phyloP scores from a whole-genome alignment of 1,140 invertebrate genomes.

The Papilio glaucus region DNA sequence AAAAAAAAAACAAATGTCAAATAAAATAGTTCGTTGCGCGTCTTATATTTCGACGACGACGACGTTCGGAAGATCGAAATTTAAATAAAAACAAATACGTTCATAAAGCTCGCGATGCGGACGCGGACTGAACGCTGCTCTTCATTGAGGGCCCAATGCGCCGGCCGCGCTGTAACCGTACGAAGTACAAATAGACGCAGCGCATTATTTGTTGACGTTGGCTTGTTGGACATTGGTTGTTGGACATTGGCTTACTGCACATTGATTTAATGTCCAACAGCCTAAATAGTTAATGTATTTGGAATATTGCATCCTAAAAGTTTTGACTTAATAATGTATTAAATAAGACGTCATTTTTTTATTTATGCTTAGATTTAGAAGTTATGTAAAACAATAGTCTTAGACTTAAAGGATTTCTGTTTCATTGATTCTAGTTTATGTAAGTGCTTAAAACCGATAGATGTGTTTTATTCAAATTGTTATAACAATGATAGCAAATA shows the following conservation, averaged over 20 bases:
- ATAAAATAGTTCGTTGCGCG: conserved; percentile 28
- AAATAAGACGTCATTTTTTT: too few relatives aligned
- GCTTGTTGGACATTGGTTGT: neutral
- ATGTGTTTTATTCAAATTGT: conserved; percentile 36
- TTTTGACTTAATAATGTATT: too few relatives aligned
- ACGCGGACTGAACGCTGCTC: conserved; percentile 47
- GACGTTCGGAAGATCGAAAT: conserved; percentile 49
- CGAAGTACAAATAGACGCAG: conserved; percentile 22
- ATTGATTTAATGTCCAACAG: neutral
- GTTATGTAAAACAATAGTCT: too few relatives aligned
- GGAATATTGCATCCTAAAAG: neutral
- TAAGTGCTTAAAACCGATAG: conserved; percentile 15
- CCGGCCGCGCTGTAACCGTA: neutral
- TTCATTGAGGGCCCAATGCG: conserved; percentile 16
- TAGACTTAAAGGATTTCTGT: too few relatives aligned
- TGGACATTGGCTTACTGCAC: neutral
- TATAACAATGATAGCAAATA: too few relatives aligned
- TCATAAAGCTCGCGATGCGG: conserved; percentile 45
- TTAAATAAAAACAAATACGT: conserved; percentile 45
- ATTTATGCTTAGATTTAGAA: too few relatives aligned
- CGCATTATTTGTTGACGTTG: conserved; percentile 29
- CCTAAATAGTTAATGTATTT: neutral
- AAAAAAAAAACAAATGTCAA: conserved; percentile 8
- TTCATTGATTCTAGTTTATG: too few relatives aligned
- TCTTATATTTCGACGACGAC: conserved; percentile 41